These are phyloP conservation scores for Phymatocera aterrima DNA, from an alignment of 2,888 invertebrate species.

Conservation along the genomic window DNA sequence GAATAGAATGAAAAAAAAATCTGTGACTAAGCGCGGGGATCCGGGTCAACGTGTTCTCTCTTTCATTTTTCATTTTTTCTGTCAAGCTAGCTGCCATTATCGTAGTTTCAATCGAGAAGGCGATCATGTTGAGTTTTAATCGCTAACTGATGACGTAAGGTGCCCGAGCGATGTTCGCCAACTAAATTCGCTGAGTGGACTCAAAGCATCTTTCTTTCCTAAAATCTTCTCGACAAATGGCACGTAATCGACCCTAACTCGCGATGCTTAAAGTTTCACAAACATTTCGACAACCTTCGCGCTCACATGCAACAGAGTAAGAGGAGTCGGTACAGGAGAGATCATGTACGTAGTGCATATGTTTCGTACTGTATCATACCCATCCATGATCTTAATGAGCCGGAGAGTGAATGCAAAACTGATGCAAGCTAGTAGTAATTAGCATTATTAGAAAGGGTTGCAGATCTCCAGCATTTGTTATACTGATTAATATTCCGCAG, in stretches of 20 bases:
- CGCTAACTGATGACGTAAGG: neutral
- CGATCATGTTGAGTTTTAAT: neutral
- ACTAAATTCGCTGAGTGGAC: neutral
- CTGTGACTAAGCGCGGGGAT: neutral
- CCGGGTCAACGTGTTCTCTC: neutral
- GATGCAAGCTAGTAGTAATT: conserved; percentile 28
- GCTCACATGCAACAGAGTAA: neutral
- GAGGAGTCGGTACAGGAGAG: neutral
- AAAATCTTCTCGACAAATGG: neutral
- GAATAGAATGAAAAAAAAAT: neutral
- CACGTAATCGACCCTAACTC: neutral
- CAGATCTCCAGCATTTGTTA: conserved; percentile 13
- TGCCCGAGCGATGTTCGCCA: neutral
- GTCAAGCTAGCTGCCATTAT: neutral
- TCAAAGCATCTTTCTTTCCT: neutral
- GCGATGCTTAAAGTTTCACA: neutral
- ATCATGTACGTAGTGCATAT: neutral
- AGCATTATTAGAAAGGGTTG: conserved; percentile 32
- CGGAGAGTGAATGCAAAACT: conserved; percentile 18
- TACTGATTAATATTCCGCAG: conserved; percentile 21
- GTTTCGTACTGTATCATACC: neutral
- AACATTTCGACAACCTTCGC: neutral
- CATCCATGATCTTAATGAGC: conserved; percentile 19
- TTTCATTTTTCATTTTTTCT: neutral
- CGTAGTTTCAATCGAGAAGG: neutral